Conservation (phyloP, 37 sponge, comb jelly and placozoan species). For the Ephydatia muelleri region DNA sequence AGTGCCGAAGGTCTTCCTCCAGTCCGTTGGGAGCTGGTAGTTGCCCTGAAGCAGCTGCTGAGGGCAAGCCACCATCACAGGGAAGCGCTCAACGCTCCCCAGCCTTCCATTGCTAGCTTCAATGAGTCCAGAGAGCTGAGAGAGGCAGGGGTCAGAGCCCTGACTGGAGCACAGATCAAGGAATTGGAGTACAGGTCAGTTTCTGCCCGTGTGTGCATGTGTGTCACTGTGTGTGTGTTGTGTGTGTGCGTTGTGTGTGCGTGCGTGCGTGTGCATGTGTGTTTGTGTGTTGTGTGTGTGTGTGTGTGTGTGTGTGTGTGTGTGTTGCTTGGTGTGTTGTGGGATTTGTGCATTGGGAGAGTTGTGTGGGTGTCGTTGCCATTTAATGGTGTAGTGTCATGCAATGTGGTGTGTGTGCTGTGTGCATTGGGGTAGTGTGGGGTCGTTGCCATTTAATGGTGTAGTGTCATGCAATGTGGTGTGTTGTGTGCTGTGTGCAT, state of each 20-base stretch:
- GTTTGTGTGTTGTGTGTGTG: neutral
- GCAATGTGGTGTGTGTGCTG: neutral
- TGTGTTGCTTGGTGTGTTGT: neutral
- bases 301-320: neutral
- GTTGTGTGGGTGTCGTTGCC: neutral
- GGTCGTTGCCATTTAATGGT: too few species aligned
- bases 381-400: neutral
- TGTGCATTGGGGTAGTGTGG: neutral
- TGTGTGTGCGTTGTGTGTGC: neutral
- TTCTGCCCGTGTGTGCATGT: neutral
- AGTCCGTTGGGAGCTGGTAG: constrained; percentile 64
- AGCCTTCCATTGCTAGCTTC: constrained; percentile 37
- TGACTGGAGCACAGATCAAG: constrained; percentile 39
- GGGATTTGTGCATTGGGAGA: neutral
- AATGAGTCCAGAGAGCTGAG: constrained; percentile 28
- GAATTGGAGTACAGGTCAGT: constrained; percentile 23
- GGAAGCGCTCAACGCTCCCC: constrained; percentile 24
- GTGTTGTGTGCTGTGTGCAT: too few species aligned
- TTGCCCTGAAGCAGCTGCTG: constrained; percentile 67
- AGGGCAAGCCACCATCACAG: constrained; percentile 37
- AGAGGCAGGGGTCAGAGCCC: constrained; percentile 48
- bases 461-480: neutral
- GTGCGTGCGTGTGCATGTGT: neutral
- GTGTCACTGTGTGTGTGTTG: neutral
- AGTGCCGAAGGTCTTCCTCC: constrained; percentile 23